These are phyloP conservation scores for Hermodice carunculata DNA, from an alignment of 2,888 invertebrate genomes.

Conservation along the genomic window DNA sequence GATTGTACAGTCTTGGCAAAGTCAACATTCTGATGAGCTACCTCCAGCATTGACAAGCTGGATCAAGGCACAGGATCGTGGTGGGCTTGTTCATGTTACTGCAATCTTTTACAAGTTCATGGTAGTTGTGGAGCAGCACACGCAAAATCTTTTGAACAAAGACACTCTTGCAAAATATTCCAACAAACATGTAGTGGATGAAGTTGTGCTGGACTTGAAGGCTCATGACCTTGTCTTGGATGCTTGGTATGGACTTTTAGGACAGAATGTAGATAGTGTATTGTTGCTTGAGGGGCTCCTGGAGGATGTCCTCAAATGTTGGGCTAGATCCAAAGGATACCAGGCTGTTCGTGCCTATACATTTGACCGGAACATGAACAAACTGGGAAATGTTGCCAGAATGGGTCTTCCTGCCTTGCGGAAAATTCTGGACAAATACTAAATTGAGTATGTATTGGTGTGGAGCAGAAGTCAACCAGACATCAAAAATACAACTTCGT, in stretches of 20 bases:
- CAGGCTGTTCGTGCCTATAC: not conserved
- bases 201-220: not conserved
- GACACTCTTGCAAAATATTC: not conserved
- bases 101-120: not conserved
- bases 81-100: not conserved
- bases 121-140: not conserved
- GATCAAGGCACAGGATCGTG: not conserved
- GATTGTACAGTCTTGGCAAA: not conserved
- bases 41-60: not conserved
- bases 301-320: not conserved
- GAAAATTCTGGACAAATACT: constrained; percentile 1
- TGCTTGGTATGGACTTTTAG: not conserved
- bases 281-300: not conserved
- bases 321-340: not conserved
- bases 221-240: not conserved
- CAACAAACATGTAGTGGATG: not conserved
- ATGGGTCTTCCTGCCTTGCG: constrained; percentile 1
- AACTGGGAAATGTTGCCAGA: not conserved
- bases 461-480: too few species aligned
- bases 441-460: too few species aligned
- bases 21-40: not conserved
- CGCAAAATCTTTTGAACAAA: not conserved
- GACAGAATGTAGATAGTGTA: not conserved
- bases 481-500: too few species aligned
- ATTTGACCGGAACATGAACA: not conserved